Base-by-base conservation (phyloP, 2,797 vertebrate species). In the Scomberomorus guttatus region DNA sequence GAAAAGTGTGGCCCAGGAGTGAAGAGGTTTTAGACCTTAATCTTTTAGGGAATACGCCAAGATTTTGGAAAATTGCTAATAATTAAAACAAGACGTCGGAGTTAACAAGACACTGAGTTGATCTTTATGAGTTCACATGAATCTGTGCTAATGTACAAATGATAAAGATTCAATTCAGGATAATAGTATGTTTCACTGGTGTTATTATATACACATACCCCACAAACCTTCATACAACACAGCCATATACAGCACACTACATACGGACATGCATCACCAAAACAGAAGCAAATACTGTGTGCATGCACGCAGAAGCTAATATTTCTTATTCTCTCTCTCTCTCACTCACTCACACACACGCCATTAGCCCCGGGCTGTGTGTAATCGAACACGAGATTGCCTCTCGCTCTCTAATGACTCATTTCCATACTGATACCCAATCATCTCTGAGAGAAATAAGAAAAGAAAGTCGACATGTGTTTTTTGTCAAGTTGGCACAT, bases 401-500 rank as follows among this genome's bases (percentile, higher is more conserved):
- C 32, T 78, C 55, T 77, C 73, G 52, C 79, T 76, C 79, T 72
- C 61, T 63, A 85, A 90, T 82, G 72, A 83, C 75, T 87, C 50
- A 86, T 89, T 88, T 86, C 65, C 52, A 84, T 80, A 63, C 75
- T 56, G 68, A 89, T 77, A 88, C 14, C 66, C 80, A 87, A 88
- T 90, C 76, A 85, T 75, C 70, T 83, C 67, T 25, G 39, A 71
- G 51, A 83, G 59, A 79, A 91, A 90, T 79, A 76, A 74, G 82
- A 75, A 77, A 83, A 66, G 46, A 89, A 87, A 87, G 42, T 70
- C 63, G 54, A 75, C 75, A 70, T 75, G 77, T 54, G 64, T 83
- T 91, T 91, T 88, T 82, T 87, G 89, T 91, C 77, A 77, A 87
- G 69, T 71, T 81, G 71, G 76, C 85, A 87, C 80, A 87, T 85